Evolutionary conservation across 2,113 vertebrate genomes (phyloP).

Genomic region (Zosterops japonicus): DNA sequence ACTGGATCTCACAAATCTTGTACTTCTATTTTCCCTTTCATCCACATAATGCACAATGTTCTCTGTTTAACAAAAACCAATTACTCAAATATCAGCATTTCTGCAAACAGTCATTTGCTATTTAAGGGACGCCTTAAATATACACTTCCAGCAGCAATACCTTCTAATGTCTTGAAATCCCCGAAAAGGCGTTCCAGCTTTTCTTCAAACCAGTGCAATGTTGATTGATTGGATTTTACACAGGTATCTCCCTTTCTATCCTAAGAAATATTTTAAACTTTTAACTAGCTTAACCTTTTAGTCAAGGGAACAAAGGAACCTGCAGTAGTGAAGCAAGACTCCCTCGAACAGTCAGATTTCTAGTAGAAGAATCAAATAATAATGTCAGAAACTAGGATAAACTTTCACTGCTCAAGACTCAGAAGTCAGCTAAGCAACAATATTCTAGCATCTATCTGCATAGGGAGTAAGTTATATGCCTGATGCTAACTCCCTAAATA

Average conservation of each 20-base stretch:
- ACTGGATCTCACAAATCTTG: not conserved
- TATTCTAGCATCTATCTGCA: not conserved
- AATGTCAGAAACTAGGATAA: not conserved
- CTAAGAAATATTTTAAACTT: not conserved
- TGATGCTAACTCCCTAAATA: not conserved
- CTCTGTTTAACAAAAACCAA: not conserved
- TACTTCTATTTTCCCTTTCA: not conserved
- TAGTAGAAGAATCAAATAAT: not conserved
- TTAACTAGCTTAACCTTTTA: not conserved
- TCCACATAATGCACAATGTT: not conserved
- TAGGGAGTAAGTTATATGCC: not conserved
- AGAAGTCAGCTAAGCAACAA: not conserved
- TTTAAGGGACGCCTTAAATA: not conserved
- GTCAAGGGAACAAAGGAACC: not conserved
- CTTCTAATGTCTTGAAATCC: not conserved
- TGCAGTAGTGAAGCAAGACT: not conserved
- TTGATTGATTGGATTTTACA: not conserved
- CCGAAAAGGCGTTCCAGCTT: not conserved
- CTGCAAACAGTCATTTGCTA: not conserved
- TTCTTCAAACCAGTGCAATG: not conserved
- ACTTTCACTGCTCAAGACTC: not conserved
- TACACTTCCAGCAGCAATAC: not conserved
- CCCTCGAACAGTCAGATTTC: not conserved
- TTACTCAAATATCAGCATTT: not conserved
- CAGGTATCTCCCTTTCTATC: not conserved